Percentiles rank a stretch among this genome's conserved stretches.
These are phyloP conservation scores for Nomada fucata DNA, from an alignment of 2,888 invertebrate genomes.

Conservation along the genomic window DNA sequence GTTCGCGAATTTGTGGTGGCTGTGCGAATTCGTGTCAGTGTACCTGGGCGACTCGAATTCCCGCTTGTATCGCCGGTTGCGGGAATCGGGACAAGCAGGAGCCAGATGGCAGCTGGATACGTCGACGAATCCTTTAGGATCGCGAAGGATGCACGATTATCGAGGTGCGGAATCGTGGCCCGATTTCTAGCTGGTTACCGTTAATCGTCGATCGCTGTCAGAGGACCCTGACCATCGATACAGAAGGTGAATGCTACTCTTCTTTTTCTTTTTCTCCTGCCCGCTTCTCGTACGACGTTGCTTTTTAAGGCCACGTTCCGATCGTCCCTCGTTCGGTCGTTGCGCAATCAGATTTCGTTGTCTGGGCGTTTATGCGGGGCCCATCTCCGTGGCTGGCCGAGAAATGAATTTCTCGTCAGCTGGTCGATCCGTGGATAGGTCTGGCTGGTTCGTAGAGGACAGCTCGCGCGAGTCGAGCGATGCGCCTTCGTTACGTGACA, in stretches of 20 bases:
- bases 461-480: conserved; percentile 11
- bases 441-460: background rate
- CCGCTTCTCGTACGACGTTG: conserved; percentile 23
- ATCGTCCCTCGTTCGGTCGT: conserved; percentile 7
- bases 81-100: conserved; percentile 42
- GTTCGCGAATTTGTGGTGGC: background rate
- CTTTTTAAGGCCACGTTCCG: conserved; percentile 47
- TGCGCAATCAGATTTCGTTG: conserved; percentile 28
- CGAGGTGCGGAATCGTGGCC: conserved; percentile 17
- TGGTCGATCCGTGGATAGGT: background rate
- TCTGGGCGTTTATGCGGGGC: conserved; percentile 8
- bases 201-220: conserved; percentile 39
- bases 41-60: conserved; percentile 11
- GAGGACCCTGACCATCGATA: conserved; percentile 25
- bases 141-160: conserved; percentile 15
- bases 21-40: conserved; percentile 12
- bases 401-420: conserved; percentile 26
- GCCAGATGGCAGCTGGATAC: conserved; percentile 58
- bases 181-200: conserved; percentile 34
- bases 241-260: conserved; percentile 57
- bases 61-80: conserved; percentile 43
- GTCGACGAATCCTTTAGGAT: conserved; percentile 19
- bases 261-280: background rate
- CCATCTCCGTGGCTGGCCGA: background rate
- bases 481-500: conserved; percentile 47